These are phyloP conservation scores for Volucella inanis DNA, from an alignment of 2,888 invertebrate species.

Conservation along the genomic window DNA sequence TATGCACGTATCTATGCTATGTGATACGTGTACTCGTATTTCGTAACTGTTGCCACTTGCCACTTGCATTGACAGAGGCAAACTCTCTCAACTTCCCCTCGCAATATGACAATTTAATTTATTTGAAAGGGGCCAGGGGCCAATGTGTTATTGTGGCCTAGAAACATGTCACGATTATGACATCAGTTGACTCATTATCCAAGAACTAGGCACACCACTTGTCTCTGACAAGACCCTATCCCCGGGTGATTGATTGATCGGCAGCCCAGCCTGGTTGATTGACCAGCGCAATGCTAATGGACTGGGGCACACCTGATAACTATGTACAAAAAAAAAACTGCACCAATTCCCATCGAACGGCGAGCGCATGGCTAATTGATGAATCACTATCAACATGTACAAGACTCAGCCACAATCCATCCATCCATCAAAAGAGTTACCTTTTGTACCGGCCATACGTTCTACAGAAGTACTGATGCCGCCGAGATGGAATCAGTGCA, in stretches of 20 bases:
- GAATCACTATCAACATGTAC: slow-evolving; percentile 53
- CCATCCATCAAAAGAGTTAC: slow-evolving; percentile 59
- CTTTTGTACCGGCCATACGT: not conserved
- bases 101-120: not conserved
- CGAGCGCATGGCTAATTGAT: slow-evolving; percentile 64
- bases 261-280: slow-evolving; percentile 60
- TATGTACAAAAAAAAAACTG: not conserved
- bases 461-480: no score
- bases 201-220: not conserved
- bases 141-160: not conserved
- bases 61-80: not conserved
- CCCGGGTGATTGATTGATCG: slow-evolving; percentile 64
- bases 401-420: slow-evolving; percentile 32
- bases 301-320: slow-evolving; percentile 57
- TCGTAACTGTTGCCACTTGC: slow-evolving; percentile 16
- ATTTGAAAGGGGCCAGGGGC: not conserved
- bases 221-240: slow-evolving; percentile 19
- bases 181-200: slow-evolving; percentile 35
- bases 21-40: slow-evolving; percentile 17
- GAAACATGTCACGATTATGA: slow-evolving; percentile 10
- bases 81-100: not conserved
- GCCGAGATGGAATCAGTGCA: not conserved
- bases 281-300: slow-evolving; percentile 65
- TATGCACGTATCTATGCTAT: not conserved
- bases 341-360: slow-evolving; percentile 51